These are phyloP conservation scores for Onychostoma macrolepis DNA, from an alignment of 2,113 vertebrate species.

Conservation along the genomic window DNA sequence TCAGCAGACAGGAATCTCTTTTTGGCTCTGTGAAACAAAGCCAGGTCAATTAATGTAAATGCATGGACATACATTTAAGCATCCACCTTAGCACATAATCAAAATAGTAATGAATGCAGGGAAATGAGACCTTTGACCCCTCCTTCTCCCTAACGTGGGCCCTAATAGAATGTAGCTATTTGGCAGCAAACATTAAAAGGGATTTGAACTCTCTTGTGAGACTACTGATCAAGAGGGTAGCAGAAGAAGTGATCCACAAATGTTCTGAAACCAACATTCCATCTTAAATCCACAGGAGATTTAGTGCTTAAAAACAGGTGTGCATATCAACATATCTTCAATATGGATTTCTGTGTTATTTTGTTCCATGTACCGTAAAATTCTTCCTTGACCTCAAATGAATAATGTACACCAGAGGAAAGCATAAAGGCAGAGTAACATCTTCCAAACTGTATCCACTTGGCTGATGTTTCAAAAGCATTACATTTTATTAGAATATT, in stretches of 20 bases:
- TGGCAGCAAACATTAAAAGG: not conserved
- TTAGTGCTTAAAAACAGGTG: slow-evolving; percentile 15
- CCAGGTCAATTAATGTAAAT: slow-evolving; percentile 41
- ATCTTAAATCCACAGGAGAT: slow-evolving; percentile 10
- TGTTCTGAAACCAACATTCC: not conserved
- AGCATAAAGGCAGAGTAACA: slow-evolving; percentile 14
- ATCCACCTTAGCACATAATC: slow-evolving; percentile 38
- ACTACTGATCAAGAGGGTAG: not conserved
- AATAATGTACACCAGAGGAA: slow-evolving; percentile 2
- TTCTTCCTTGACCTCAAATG: slow-evolving; percentile 15
- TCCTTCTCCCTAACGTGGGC: not conserved
- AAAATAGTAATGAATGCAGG: slow-evolving; percentile 36
- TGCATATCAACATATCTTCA: slow-evolving; percentile 18
- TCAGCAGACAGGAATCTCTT: slow-evolving; percentile 29
- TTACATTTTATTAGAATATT: not conserved
- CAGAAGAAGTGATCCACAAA: not conserved
- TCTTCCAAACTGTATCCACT: slow-evolving; percentile 8
- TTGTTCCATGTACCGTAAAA: not conserved
- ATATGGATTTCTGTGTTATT: slow-evolving; percentile 14
- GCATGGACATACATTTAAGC: not conserved
- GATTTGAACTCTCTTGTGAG: not conserved
- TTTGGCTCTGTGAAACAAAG: slow-evolving; percentile 37
- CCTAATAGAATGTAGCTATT: not conserved
- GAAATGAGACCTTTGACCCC: slow-evolving; percentile 47
- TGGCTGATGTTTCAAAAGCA: slow-evolving; percentile 23